A percentile compares a stretch with the other conserved stretches of the same genome.
phyloP scores from a whole-genome alignment of 2,113 vertebrate genomes.

The Perca schrenkii region DNA sequence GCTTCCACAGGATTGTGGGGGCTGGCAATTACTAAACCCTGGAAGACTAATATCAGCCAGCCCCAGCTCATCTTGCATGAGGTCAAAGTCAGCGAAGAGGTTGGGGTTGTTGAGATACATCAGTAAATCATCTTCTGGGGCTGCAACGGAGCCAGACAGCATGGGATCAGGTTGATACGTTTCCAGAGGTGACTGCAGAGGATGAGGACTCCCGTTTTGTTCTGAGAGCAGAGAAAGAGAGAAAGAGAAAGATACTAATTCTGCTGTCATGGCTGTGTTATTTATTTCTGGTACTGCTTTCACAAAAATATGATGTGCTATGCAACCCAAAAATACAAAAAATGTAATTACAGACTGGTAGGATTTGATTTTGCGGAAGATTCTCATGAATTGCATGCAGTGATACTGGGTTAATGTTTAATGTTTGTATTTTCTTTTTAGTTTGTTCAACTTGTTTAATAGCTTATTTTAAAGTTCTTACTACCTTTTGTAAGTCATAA shows the following conservation, averaged over 20 bases:
- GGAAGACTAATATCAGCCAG: slow-evolving; percentile 24
- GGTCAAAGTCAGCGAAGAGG: neutral
- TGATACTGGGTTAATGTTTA: neutral
- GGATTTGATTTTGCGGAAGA: neutral
- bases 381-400: neutral
- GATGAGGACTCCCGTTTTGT: slow-evolving; percentile 18
- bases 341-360: neutral
- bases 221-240: slow-evolving; percentile 45
- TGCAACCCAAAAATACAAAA: neutral
- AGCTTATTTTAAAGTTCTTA: neutral
- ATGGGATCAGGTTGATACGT: slow-evolving; percentile 62
- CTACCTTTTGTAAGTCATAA: neutral
- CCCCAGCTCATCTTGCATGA: neutral
- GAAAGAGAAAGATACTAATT: neutral
- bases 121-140: slow-evolving; percentile 24
- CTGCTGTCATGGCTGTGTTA: neutral
- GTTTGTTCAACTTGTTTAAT: neutral
- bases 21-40: neutral
- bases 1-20: slow-evolving; percentile 47
- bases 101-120: slow-evolving; percentile 28
- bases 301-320: neutral
- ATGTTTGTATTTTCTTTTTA: neutral
- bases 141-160: slow-evolving; percentile 22
- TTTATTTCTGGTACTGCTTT: slow-evolving; percentile 11
- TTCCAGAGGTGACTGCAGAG: slow-evolving; percentile 14